Percentiles rank a stretch among this genome's conserved stretches.
These are phyloP conservation scores for Scomberomorus guttatus DNA, from an alignment of 2,797 vertebrate species.

Conservation along the genomic window DNA sequence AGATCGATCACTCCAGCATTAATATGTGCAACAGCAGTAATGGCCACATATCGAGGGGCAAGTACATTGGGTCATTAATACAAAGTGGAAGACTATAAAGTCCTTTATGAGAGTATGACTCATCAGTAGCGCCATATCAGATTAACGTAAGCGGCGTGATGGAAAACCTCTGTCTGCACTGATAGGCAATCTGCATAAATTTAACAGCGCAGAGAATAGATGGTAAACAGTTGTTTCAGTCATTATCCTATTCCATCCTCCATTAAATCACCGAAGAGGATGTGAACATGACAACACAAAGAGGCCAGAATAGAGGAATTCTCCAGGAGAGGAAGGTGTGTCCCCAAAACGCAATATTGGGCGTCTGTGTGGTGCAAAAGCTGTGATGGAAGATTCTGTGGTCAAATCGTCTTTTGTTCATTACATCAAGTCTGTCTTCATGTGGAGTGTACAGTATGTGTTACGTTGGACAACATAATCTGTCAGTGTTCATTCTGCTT, in stretches of 20 bases:
- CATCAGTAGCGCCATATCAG: neutral
- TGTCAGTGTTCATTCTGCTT: neutral
- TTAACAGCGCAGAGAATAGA: neutral
- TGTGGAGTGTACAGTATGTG: too few relatives aligned
- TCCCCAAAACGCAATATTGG: neutral
- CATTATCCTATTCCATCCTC: neutral
- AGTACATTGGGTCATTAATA: neutral
- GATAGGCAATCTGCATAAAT: neutral
- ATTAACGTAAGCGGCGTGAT: neutral
- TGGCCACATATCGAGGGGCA: neutral
- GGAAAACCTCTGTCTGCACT: neutral
- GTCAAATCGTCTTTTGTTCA: neutral
- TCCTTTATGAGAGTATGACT: constrained; percentile 2
- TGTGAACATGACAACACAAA: neutral
- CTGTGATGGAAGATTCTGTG: neutral
- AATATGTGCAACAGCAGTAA: neutral
- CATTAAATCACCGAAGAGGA: neutral
- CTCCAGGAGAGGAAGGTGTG: neutral
- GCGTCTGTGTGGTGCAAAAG: neutral
- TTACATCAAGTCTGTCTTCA: neutral
- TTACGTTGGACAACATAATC: neutral
- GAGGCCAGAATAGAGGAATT: neutral
- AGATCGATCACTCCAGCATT: neutral
- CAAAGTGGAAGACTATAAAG: constrained; percentile 1
- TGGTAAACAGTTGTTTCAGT: neutral